Evolutionary conservation across 2,113 vertebrate species (phyloP), one percentile per base, ranked within the genome.

Genomic region (Motacilla alba): DNA sequence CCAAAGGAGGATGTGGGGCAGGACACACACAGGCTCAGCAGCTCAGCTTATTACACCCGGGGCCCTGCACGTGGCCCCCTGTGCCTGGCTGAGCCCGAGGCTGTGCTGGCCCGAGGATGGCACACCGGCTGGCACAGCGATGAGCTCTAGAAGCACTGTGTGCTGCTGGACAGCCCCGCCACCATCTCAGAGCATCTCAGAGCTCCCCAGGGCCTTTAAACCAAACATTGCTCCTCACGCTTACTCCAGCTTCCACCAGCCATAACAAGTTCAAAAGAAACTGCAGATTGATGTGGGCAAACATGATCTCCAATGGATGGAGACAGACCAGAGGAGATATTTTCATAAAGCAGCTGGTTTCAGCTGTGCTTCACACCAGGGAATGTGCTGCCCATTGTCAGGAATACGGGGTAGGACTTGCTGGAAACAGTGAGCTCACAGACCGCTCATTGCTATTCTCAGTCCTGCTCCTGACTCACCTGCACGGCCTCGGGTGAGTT

Each of bases 381-480:
- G 55, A 66, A 89, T 44, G 49, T 35, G 21, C 28, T 69, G 55
- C 47, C 68, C 15, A 1, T 30, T 50, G 46, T 60, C 83, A 53
- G 86, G 50, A 91, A 69, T 10, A 60, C 0, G 1, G 47, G 0
- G 2, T 19, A 67, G 83, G 44, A 37, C 74, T 84, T 87, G 73
- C 91, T 90, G 76, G 79, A 88, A 95, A 60, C 44, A 52, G 81
- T 93, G 81, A 96, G 67, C 31, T 85, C 67, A 56, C 77, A 69
- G 44, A 47, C 27, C 8, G 33, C 41, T 94, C 89, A 76, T 5
- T 39, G 47, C 91, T 96, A 83, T 94, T 80, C 77, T 80, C 55
- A 84, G 83, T 33, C 83, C 58, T 83, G 86, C 83, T 79, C 53
- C 70, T 96, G 94, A 94, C 60, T 96, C 92, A 90, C 46, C 81